These are phyloP conservation scores for Phengaris arion DNA, from an alignment of 2,888 invertebrate species.

Conservation along the genomic window DNA sequence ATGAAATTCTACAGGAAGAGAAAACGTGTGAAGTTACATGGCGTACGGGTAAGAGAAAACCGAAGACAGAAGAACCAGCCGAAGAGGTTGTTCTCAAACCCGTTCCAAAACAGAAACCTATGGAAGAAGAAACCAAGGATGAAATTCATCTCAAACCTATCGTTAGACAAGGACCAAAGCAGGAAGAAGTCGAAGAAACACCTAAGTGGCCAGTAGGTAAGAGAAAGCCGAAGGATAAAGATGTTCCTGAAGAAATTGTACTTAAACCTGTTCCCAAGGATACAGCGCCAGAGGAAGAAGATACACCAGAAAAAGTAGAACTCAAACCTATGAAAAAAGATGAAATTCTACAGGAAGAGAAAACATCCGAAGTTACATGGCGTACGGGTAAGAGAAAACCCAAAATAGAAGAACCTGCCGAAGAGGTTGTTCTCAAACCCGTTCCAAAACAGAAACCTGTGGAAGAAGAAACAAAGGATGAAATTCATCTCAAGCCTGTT, in stretches of 20 bases:
- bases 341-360: constrained; percentile 49
- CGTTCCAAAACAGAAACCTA: constrained; percentile 51
- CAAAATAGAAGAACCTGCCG: constrained; percentile 59
- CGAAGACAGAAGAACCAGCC: constrained; percentile 48
- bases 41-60: constrained; percentile 52
- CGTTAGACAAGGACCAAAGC: constrained; percentile 51
- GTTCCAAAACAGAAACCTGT: constrained; percentile 45
- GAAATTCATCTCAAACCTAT: constrained; percentile 46
- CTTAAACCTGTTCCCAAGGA: constrained; percentile 53
- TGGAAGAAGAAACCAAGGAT: constrained; percentile 43
- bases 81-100: constrained; percentile 70
- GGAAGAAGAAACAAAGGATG: constrained; percentile 60
- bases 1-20: constrained; percentile 52
- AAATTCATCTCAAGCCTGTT: constrained; percentile 46
- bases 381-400: constrained; percentile 55
- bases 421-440: constrained; percentile 74
- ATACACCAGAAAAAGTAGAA: constrained; percentile 52
- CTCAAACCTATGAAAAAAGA: constrained; percentile 53
- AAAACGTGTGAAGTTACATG: constrained; percentile 43
- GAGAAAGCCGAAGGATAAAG: constrained; percentile 30
- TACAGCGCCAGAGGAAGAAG: constrained; percentile 50
- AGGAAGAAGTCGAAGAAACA: constrained; percentile 63
- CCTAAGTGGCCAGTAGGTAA: constrained; percentile 51
- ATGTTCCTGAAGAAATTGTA: constrained; percentile 40
- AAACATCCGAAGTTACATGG: constrained; percentile 44